Evolutionary conservation across 2,797 vertebrate genomes (phyloP), one percentile per base, ranked within the genome.

Genomic region (Muscicapa comitata): DNA sequence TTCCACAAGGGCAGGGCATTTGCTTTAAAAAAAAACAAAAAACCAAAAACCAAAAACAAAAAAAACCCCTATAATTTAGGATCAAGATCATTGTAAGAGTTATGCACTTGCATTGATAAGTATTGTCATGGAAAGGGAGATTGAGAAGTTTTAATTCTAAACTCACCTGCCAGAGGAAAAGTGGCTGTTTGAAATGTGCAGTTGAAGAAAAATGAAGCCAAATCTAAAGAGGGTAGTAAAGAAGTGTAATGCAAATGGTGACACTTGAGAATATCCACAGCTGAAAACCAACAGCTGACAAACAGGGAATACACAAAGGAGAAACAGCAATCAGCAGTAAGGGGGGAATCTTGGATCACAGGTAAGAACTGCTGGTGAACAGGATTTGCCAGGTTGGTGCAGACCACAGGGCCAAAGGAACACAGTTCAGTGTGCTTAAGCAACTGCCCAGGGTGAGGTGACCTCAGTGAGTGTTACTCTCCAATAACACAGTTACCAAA

Each of bases 211-310:
- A 86, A 63, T 0, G 1, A 59, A 21, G 23, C 7, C 35, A 53
- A 88, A 59, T 58, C 61, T 40, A 57, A n/a, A 77, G 10, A 70
- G 24, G 19, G 43, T 35, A 62, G 13, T 42, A 74, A 74, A 38
- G 35, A 79, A 57, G 23, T 67, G 53, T 23, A 31, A 80, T 20
- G n/a, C 3, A 17, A 80, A 72, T 37, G 45, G 78, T 65, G 37
- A 35, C 33, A 42, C 47, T 26, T 17, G 13, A 9, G 50, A 74
- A 43, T 24, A 47, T 0, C 0, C n/a, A 26, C 2, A 66, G 53
- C 33, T 73, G 70, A 61, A 35, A 88, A 38, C 21, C 13, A 40
- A 21, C 2, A 1, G 31, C 40, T 38, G 25, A 57, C 53, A 38
- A 73, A 57, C 13, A 28, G 23, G 37, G 57, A 70, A 58, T 8